Base-by-base conservation (phyloP, 2,888 invertebrate genomes). In the Teleogryllus oceanicus region DNA sequence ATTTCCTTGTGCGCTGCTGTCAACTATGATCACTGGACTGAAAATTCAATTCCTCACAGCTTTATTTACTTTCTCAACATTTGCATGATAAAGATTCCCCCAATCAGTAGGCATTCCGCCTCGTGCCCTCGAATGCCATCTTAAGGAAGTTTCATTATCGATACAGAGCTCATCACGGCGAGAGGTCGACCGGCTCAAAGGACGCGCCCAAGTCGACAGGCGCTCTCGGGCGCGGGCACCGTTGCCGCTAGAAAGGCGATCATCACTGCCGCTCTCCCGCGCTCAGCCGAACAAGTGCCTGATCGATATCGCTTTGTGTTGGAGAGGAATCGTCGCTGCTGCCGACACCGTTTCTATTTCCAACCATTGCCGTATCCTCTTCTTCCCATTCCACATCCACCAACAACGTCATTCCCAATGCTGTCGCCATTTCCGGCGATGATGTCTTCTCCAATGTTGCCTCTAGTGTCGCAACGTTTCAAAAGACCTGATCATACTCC, bases 81-180 rank as follows among this genome's bases (percentile, higher is more conserved):
- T 62, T n/a, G 16, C 13, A 62, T 62, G 62, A 62, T 62, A 62
- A 62, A 62, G 62, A 62, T 62, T 8, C 62, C n/a, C 16, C 37
- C 37, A 37, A 37, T 37, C 37, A n/a, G 1, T 3, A 13, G 62
- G 62, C 62, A 62, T 62, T 62, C 8, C 13, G 16, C n/a, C 62
- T 62, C 16, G 62, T 13, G 11, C 62, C 62, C 13, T 62, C 37
- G 37, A 62, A 62, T 12, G 62, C 8, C n/a, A n/a, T 13, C 62
- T 62, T 62, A 12, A n/a, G 62, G 62, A 62, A 62, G n/a, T 62
- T 62, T 62, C 62, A 62, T 62, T 62, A 62, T 62, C 62, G 62
- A 62, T 18, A 62, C 62, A n/a, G 13, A 62, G 13, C n/a, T 62
- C 62, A 62, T 62, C n/a, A n/a, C 62, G 13, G 16, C 62, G 62